These are phyloP conservation scores for Tiphia femorata DNA, from an alignment of 2,888 invertebrate genomes.

Conservation along the genomic window DNA sequence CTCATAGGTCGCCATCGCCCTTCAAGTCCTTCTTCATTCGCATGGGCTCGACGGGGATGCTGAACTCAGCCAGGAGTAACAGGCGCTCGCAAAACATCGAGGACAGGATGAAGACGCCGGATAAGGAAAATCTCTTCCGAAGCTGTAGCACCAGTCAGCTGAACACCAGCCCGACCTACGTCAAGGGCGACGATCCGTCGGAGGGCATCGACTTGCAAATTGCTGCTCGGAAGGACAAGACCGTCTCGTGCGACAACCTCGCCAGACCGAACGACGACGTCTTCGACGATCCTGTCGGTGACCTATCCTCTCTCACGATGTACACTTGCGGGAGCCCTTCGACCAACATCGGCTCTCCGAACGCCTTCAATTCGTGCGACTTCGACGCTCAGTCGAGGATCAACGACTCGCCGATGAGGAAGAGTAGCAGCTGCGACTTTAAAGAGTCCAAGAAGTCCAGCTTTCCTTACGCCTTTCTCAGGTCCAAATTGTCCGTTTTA, in stretches of 20 bases:
- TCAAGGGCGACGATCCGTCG: slow-evolving; percentile 85
- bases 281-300: slow-evolving; percentile 36
- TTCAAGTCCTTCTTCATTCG: slow-evolving; percentile 81
- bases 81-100: slow-evolving; percentile 67
- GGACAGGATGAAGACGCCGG: slow-evolving; percentile 69
- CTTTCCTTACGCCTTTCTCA: slow-evolving; percentile 83
- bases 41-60: slow-evolving; percentile 83
- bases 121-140: slow-evolving; percentile 74
- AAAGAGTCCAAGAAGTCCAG: slow-evolving; percentile 73
- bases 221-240: slow-evolving; percentile 59
- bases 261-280: slow-evolving; percentile 48
- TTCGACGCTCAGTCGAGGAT: slow-evolving; percentile 46
- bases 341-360: no score
- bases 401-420: slow-evolving; percentile 52
- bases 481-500: slow-evolving; percentile 81
- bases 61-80: slow-evolving; percentile 72
- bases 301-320: slow-evolving; percentile 3
- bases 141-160: slow-evolving; percentile 84
- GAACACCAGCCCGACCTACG: slow-evolving; percentile 75
- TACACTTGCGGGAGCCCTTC: slow-evolving; percentile 24
- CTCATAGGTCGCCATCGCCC: slow-evolving; percentile 75
- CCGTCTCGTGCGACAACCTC: slow-evolving; percentile 64
- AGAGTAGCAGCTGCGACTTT: slow-evolving; percentile 64
- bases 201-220: slow-evolving; percentile 79
- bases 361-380: slow-evolving; percentile 55